Percentiles rank a stretch among this genome's conserved stretches.
phyloP scores from a whole-genome alignment of 2,113 vertebrate species.

The Phocoena phocoena region DNA sequence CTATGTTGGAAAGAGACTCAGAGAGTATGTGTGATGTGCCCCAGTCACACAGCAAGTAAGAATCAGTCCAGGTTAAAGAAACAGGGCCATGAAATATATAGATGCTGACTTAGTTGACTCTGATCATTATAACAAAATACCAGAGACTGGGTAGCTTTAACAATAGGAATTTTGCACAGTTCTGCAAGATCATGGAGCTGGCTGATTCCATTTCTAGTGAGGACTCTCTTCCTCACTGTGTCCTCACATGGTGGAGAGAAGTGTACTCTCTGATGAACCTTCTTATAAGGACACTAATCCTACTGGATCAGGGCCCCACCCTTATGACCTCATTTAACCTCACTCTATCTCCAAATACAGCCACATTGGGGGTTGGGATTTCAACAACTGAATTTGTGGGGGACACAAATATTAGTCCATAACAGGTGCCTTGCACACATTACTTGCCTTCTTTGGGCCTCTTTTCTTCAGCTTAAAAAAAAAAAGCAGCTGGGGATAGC shows the following conservation, averaged over 20 bases:
- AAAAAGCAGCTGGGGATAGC: neutral
- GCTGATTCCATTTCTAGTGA: neutral
- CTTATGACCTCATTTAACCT: neutral
- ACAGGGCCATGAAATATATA: neutral
- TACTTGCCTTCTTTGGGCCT: neutral
- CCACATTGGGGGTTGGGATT: neutral
- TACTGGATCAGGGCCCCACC: neutral
- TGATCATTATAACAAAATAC: neutral
- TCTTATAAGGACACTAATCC: neutral
- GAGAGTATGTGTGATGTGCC: neutral
- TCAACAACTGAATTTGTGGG: neutral
- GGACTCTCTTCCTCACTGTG: neutral
- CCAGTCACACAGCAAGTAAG: neutral
- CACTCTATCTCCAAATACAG: neutral
- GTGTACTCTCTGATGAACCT: neutral
- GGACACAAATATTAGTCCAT: neutral
- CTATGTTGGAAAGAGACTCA: neutral
- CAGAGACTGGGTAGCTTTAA: neutral
- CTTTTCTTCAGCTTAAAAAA: neutral
- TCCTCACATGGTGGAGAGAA: neutral
- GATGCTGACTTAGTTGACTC: neutral
- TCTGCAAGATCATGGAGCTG: neutral
- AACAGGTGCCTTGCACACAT: neutral
- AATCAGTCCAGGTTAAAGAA: neutral
- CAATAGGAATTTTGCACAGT: neutral